Conservation (phyloP, 2,797 vertebrate species). For the Tapera naevia region DNA sequence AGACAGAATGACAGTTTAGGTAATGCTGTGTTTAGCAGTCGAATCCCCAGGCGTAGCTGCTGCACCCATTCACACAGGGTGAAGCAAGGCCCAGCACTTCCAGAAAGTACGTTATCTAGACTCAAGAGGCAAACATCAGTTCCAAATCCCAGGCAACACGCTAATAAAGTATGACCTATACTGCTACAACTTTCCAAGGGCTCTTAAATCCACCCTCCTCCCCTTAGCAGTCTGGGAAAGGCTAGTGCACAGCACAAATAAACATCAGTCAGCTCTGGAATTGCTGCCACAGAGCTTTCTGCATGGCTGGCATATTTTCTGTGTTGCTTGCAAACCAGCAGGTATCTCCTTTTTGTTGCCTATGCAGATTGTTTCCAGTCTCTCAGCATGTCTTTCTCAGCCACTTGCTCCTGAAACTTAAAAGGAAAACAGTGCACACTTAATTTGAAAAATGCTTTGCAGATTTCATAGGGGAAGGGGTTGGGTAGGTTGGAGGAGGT, state of each 20-base stretch:
- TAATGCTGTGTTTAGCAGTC: not conserved
- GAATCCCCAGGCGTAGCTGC: not conserved
- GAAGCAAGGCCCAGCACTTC: not conserved
- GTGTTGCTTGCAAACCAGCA: slow-evolving; percentile 53
- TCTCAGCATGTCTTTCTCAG: slow-evolving; percentile 43
- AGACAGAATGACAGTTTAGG: not conserved
- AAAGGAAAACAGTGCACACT: slow-evolving; percentile 62
- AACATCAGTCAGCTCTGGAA: not conserved
- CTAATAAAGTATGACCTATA: slow-evolving; percentile 14
- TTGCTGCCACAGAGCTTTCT: not conserved
- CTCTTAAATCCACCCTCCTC: not conserved
- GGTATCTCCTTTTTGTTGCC: slow-evolving; percentile 43
- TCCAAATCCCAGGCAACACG: not conserved
- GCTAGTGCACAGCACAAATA: slow-evolving; percentile 22
- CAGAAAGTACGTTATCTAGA: not conserved
- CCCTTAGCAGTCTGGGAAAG: not conserved
- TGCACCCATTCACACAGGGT: not conserved
- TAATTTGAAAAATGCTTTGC: slow-evolving; percentile 70
- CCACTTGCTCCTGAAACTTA: slow-evolving; percentile 68
- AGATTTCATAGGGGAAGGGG: slow-evolving; percentile 54
- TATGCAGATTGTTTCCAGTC: slow-evolving; percentile 41
- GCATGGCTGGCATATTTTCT: slow-evolving; percentile 48
- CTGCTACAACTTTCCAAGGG: slow-evolving; percentile 3
- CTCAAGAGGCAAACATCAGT: not conserved
- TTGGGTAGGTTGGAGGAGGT: slow-evolving; percentile 15